A percentile compares a stretch with the other conserved stretches of the same genome.
Evolutionary conservation across 2,888 invertebrate genomes (phyloP).

Genomic region (Metallyticus violacea): DNA sequence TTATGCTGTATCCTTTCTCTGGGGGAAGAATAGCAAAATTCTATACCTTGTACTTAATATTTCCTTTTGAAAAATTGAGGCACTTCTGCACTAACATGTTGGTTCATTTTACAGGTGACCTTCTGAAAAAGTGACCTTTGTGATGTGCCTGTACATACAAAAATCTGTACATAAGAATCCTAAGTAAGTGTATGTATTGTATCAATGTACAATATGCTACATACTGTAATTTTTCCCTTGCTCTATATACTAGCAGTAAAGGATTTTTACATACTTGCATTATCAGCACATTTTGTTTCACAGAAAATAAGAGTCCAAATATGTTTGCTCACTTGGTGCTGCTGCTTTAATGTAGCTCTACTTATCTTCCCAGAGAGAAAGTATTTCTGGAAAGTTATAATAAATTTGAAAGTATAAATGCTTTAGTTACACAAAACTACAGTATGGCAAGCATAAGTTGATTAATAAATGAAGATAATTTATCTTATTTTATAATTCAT

Average conservation of each 20-base stretch:
- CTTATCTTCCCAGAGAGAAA: neutral
- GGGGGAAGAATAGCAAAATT: too few species aligned
- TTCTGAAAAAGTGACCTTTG: neutral
- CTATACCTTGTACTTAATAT: too few species aligned
- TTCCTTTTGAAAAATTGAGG: neutral
- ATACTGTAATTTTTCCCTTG: neutral
- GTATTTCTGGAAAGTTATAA: neutral
- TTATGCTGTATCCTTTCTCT: too few species aligned
- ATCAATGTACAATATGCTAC: constrained; percentile 9
- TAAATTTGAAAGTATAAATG: neutral
- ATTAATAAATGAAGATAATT: neutral
- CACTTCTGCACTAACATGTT: neutral
- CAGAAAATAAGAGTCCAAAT: neutral
- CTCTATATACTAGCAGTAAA: neutral
- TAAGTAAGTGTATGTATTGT: constrained; percentile 16
- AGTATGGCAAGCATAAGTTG: neutral
- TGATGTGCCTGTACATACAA: neutral
- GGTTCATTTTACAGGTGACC: neutral
- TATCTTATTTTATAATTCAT: neutral
- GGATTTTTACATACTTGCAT: neutral
- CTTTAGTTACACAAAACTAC: neutral
- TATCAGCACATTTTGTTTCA: neutral
- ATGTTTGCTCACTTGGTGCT: neutral
- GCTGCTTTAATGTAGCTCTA: neutral
- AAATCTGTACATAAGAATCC: neutral